Conservation (phyloP, 2,797 vertebrate genomes). For the Ptychadena robeensis region DNA sequence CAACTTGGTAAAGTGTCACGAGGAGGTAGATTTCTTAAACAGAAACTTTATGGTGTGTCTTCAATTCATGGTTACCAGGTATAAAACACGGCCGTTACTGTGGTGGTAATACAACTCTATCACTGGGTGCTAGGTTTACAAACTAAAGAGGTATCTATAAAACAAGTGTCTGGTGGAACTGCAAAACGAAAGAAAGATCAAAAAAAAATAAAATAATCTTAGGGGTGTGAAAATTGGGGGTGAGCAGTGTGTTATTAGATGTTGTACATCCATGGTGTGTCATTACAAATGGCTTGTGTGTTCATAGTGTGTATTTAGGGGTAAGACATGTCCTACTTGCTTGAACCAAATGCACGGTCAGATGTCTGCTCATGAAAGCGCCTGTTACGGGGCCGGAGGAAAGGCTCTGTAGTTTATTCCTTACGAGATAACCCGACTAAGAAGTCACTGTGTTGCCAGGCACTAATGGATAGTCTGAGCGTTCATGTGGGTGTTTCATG, state of each 20-base stretch:
- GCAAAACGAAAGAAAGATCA: neutral
- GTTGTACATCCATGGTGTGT: neutral
- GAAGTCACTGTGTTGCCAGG: neutral
- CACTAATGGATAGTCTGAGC: slow-evolving; percentile 15
- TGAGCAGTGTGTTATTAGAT: neutral
- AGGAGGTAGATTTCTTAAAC: neutral
- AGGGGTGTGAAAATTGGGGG: neutral
- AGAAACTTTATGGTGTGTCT: neutral
- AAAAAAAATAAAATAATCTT: neutral
- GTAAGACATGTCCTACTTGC: neutral
- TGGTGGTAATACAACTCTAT: slow-evolving; percentile 1
- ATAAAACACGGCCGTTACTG: neutral
- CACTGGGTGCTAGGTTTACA: slow-evolving; percentile 1
- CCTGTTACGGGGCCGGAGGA: neutral
- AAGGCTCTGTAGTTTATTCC: neutral
- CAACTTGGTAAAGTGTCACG: neutral
- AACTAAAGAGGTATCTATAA: neutral
- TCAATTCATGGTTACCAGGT: slow-evolving; percentile 35
- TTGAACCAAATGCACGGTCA: neutral
- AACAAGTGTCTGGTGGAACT: neutral
- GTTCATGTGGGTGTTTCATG: slow-evolving; percentile 8
- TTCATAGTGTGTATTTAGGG: slow-evolving; percentile 21
- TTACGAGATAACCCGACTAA: no score
- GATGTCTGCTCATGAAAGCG: slow-evolving; percentile 1
- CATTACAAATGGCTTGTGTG: neutral